Evolutionary conservation across 2,888 invertebrate genomes (phyloP).

Genomic region (Neuroscelio doddi): DNA sequence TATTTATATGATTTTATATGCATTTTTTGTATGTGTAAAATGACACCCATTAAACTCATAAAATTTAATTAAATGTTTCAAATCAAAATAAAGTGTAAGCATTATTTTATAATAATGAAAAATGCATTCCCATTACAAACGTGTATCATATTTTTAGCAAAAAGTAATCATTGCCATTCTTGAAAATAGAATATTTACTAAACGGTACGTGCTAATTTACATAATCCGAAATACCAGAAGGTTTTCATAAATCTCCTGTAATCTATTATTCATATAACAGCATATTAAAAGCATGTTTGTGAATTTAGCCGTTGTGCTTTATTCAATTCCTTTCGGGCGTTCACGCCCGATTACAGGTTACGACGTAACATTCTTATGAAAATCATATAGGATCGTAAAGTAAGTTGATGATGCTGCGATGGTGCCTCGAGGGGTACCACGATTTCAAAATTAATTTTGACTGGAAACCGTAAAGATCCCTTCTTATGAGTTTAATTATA

Average conservation of each 20-base stretch:
- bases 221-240: conserved; percentile 24
- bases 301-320: conserved; percentile 23
- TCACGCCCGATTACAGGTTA: conserved; percentile 27
- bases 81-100: no score
- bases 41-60: no score
- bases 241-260: conserved; percentile 25
- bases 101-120: conserved; percentile 1
- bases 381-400: conserved; percentile 11
- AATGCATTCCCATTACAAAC: neutral
- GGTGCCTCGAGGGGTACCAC: conserved; percentile 16
- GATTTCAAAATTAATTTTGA: conserved; percentile 55
- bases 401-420: conserved; percentile 7
- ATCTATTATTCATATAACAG: conserved; percentile 38
- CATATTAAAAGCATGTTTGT: conserved; percentile 29
- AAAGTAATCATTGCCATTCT: neutral
- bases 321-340: conserved; percentile 13
- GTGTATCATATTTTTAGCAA: neutral
- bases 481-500: conserved; percentile 60
- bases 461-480: conserved; percentile 53
- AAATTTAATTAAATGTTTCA: no score
- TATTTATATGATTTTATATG: no score
- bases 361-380: conserved; percentile 9
- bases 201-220: conserved; percentile 15
- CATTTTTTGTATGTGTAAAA: no score
- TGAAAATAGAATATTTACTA: neutral